Evolutionary conservation across 2,888 invertebrate genomes (phyloP), one percentile per base, ranked within the genome.

Genomic region (Limenitis arthemis): DNA sequence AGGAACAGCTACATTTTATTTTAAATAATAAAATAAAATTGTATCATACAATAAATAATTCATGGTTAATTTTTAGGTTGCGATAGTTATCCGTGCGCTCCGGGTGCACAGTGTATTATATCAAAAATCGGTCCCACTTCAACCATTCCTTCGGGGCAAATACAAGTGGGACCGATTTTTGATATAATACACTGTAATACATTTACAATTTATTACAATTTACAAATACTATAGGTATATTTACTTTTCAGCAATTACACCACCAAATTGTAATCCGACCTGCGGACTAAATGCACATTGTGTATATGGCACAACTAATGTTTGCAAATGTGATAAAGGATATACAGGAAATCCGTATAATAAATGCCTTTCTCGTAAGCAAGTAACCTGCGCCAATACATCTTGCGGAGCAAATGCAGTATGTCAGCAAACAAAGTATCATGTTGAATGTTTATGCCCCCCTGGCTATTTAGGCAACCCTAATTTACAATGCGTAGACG

Each of bases 221-320:
- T 30, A 36, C 7, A 44, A 47, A 42, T n/a, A 44, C 11, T 53
- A 41, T 44, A 7, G 11, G 44, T 36, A 34, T 42, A 39, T 40
- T 49, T 44, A 9, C 34, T 48, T 87, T 87, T 50, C 77, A 93
- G 94, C 96, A 31, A 89, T 94, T 56, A 87, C 90, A 51, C 91
- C 92, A 58, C 95, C 96, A 8, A 82, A 87, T 46, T 97, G 96
- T 73, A 87, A 89, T 52, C 96, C 96, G n/a, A 75, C 68, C 31
- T 97, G 97, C 72, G 94, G 93, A 6, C 77, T 88, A 58, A 94
- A 95, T 70, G 93, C 96, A 2, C 96, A 97, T 68, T 97, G 97
- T 73, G 92, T 94, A 66, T 96, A 96, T 66, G 93, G 93, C 48
- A 80, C 88, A 53, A 89, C 88, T 11, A 94, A 94, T 68, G 88